Conservation (phyloP, 2,888 invertebrate genomes). For the Cerastis leucographa region DNA sequence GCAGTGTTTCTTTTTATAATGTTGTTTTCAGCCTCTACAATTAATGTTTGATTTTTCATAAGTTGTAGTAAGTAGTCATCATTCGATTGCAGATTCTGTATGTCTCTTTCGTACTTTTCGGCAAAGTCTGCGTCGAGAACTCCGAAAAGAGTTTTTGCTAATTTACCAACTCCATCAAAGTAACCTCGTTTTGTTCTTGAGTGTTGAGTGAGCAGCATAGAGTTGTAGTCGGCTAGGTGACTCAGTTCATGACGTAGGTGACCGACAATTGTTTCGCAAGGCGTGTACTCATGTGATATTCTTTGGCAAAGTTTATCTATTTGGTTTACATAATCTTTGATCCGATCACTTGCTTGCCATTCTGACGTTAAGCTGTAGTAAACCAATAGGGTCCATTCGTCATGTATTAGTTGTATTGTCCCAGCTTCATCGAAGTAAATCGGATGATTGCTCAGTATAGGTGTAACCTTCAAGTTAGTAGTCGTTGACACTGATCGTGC, state of each 20-base stretch:
- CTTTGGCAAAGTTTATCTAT: background rate
- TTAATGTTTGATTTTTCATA: conserved; percentile 21
- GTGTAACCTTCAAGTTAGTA: background rate
- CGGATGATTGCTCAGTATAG: conserved; percentile 8
- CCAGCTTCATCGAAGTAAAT: conserved; percentile 12
- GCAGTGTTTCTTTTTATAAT: conserved; percentile 13
- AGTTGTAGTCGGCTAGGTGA: conserved; percentile 3
- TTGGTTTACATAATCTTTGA: too few species aligned
- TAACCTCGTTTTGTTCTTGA: conserved; percentile 10
- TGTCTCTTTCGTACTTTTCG: conserved; percentile 3
- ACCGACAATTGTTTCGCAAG: background rate
- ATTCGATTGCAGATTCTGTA: background rate
- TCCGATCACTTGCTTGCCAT: background rate
- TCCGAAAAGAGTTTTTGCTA: conserved; percentile 10
- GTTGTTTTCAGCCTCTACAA: conserved; percentile 26
- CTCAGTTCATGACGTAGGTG: background rate
- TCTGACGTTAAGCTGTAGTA: conserved; percentile 3
- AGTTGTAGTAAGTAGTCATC: conserved; percentile 8
- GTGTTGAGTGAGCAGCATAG: conserved; percentile 10
- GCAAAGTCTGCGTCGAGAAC: conserved; percentile 3
- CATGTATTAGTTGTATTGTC: background rate
- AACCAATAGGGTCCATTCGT: background rate
- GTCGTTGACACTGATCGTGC: conserved; percentile 5
- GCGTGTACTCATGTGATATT: conserved; percentile 7
- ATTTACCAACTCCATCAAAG: conserved; percentile 7